Percentiles rank a stretch among this genome's conserved stretches.
Evolutionary conservation across 35 echinoderm and acorn worm species (phyloP).

Genomic region (Eucidaris tribuloides): DNA sequence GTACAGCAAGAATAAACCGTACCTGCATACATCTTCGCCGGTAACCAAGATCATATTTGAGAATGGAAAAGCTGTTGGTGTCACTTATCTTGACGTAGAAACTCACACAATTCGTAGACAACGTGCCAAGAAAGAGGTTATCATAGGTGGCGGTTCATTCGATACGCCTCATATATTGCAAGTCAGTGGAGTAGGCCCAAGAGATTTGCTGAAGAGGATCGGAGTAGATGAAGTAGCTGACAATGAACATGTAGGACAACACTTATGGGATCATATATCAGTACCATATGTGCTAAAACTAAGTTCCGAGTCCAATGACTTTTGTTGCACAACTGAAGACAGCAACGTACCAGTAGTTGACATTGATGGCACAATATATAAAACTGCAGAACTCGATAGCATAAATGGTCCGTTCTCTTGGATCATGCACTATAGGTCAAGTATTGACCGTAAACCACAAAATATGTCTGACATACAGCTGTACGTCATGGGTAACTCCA

Average conservation of each 20-base stretch:
- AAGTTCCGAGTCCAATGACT: background rate
- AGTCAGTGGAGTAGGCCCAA: conserved; percentile 36
- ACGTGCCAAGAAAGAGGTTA: conserved; percentile 15
- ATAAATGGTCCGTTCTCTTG: conserved; percentile 36
- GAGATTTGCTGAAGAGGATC: background rate
- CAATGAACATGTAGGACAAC: conserved; percentile 21
- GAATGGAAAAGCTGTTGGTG: background rate
- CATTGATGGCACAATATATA: conserved; percentile 14
- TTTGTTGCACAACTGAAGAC: background rate
- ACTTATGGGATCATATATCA: conserved; percentile 31
- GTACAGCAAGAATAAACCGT: background rate
- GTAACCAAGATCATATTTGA: conserved; percentile 34
- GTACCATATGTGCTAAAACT: conserved; percentile 35
- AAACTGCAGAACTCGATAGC: background rate
- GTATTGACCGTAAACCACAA: background rate
- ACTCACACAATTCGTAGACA: background rate
- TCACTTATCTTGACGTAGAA: background rate
- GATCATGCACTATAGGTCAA: conserved; percentile 16
- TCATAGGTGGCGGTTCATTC: conserved; percentile 8
- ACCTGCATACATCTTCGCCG: background rate
- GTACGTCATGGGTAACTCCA: conserved; percentile 39
- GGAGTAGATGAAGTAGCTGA: conserved; percentile 17
- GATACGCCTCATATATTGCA: conserved; percentile 35
- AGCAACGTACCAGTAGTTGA: background rate
- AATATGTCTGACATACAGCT: conserved; percentile 26